These are phyloP conservation scores for Toxostoma redivivum DNA, from an alignment of 2,113 vertebrate genomes.

Conservation along the genomic window DNA sequence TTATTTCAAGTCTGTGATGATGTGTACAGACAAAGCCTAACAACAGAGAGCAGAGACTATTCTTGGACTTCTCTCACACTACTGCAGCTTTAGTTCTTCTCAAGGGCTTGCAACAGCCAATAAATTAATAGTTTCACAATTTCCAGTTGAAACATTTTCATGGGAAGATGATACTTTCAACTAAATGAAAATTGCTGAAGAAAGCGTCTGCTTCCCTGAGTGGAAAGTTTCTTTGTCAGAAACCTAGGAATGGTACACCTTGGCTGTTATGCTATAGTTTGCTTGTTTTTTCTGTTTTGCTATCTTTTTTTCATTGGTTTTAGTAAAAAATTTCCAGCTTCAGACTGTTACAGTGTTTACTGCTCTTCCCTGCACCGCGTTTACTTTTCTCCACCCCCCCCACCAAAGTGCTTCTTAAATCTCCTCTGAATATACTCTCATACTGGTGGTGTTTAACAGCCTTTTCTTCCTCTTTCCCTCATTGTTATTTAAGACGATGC, in stretches of 20 bases:
- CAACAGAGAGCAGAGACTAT: neutral
- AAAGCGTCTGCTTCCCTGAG: neutral
- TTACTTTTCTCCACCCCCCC: neutral
- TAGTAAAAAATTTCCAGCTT: neutral
- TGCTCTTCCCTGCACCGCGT: neutral
- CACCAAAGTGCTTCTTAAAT: constrained; percentile 13
- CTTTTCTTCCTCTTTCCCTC: neutral
- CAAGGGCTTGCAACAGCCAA: neutral
- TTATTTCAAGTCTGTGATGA: neutral
- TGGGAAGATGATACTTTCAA: neutral
- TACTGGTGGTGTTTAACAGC: neutral
- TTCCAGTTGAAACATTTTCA: constrained; percentile 14
- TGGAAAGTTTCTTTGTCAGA: neutral
- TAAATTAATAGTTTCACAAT: constrained; percentile 8
- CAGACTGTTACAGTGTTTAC: neutral
- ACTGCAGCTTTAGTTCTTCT: neutral
- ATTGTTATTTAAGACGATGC: constrained; percentile 14
- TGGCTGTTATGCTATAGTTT: neutral
- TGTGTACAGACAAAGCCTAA: neutral
- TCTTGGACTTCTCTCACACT: neutral
- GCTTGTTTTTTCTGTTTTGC: neutral
- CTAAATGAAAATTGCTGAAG: neutral
- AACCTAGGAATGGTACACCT: neutral
- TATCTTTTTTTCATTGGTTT: neutral
- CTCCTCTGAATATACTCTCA: neutral